These are phyloP conservation scores for Trachelus troglodyta DNA, from an alignment of 2,888 invertebrate species.

Conservation along the genomic window DNA sequence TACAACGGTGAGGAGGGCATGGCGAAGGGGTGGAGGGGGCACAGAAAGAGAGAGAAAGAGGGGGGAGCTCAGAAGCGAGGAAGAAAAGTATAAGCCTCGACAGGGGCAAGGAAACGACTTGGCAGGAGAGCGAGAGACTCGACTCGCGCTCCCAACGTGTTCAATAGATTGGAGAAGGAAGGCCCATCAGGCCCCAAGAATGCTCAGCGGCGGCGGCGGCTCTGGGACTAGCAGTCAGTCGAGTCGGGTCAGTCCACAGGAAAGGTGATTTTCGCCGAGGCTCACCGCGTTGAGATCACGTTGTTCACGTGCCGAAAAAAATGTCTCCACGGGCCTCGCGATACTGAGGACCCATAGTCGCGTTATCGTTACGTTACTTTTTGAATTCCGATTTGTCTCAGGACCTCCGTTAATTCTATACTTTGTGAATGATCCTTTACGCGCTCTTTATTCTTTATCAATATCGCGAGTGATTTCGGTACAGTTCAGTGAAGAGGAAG, in stretches of 20 bases:
- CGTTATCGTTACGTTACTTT: not conserved
- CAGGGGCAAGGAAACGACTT: not conserved
- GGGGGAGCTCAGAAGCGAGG: slow-evolving; percentile 8
- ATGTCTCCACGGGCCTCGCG: not conserved
- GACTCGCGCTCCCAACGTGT: slow-evolving; percentile 36
- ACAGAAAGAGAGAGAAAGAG: slow-evolving; percentile 22
- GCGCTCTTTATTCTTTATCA: not conserved
- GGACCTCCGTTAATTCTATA: not conserved
- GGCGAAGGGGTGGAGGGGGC: slow-evolving; percentile 8
- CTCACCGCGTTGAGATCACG: slow-evolving; percentile 42
- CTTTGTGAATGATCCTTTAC: not conserved
- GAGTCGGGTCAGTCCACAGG: slow-evolving; percentile 63
- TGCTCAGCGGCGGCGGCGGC: slow-evolving; percentile 44
- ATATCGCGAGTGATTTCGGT: not conserved
- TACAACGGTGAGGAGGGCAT: slow-evolving; percentile 20
- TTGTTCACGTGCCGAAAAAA: slow-evolving; percentile 30
- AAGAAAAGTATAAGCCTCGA: slow-evolving; percentile 1
- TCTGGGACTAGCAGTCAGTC: slow-evolving; percentile 52
- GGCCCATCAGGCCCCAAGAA: slow-evolving; percentile 45
- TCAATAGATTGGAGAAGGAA: slow-evolving; percentile 62
- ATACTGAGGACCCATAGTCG: not conserved
- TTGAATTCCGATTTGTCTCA: not conserved
- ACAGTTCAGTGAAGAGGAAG: not conserved
- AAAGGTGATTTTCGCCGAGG: slow-evolving; percentile 50
- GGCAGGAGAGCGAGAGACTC: slow-evolving; percentile 20